Percentiles rank a stretch among this genome's conserved stretches.
These are phyloP conservation scores for Dipus sagitta DNA, from an alignment of 2,797 vertebrate genomes.

Conservation along the genomic window DNA sequence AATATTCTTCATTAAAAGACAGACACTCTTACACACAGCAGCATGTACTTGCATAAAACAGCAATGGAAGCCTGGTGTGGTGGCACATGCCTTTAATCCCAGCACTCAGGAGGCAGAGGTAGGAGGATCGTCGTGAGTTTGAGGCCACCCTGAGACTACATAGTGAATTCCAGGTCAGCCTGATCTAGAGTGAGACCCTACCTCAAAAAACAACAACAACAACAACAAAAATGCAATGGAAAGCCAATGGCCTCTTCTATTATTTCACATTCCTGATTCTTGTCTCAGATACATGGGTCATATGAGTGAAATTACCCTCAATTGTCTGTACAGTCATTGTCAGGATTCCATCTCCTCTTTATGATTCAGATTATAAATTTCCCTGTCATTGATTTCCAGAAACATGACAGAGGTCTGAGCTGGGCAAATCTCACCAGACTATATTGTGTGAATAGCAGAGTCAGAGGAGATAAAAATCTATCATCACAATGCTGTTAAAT, in stretches of 20 bases:
- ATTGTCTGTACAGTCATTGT: background rate
- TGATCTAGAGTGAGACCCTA: too few species aligned
- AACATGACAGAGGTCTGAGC: background rate
- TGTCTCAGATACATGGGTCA: background rate
- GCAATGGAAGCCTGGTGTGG: too few species aligned
- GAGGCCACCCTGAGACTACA: too few species aligned
- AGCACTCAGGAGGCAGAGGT: too few species aligned
- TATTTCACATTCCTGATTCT: background rate
- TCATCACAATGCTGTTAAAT: background rate
- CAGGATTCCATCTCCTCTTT: background rate
- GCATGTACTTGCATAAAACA: accelerated
- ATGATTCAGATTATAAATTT: background rate
- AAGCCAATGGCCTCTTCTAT: background rate
- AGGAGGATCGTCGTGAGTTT: too few species aligned
- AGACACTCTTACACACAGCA: background rate
- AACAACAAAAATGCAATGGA: background rate
- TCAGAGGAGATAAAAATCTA: background rate
- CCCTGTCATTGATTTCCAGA: background rate
- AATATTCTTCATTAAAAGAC: too few species aligned
- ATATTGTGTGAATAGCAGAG: background rate
- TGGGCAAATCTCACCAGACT: background rate
- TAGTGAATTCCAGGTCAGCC: too few species aligned
- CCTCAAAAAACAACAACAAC: too few species aligned
- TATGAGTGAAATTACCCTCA: background rate
- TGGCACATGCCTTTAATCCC: too few species aligned